A percentile compares a stretch with the other conserved stretches of the same genome.
phyloP scores from a whole-genome alignment of 2,797 vertebrate genomes.

The Sphaeramia orbicularis region DNA sequence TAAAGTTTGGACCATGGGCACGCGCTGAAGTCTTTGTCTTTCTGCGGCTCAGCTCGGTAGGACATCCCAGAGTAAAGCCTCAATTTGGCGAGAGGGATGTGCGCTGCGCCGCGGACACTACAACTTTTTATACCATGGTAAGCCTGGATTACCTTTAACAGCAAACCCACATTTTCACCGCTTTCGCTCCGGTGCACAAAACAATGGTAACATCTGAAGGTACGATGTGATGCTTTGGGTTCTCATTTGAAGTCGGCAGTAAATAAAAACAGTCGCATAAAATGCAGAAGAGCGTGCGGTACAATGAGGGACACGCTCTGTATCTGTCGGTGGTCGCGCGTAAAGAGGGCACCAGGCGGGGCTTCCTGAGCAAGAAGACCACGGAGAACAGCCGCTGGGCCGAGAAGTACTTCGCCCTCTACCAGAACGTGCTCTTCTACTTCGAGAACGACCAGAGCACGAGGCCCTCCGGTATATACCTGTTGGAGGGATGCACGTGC shows the following conservation, averaged over 20 bases:
- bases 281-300: conserved; percentile 95
- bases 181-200: conserved; percentile 22
- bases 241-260: conserved; percentile 28
- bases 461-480: conserved; percentile 92
- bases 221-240: conserved; percentile 35
- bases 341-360: conserved; percentile 91
- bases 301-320: conserved; percentile 94
- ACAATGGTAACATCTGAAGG: not conserved
- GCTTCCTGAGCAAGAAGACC: conserved; percentile 92
- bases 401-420: conserved; percentile 94
- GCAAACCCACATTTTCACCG: conserved; percentile 19
- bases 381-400: conserved; percentile 95
- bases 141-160: conserved; percentile 69
- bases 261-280: conserved; percentile 36
- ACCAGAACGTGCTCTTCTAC: conserved; percentile 96
- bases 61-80: not conserved
- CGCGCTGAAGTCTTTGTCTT: not conserved
- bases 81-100: conserved; percentile 3
- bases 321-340: conserved; percentile 92
- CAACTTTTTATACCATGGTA: conserved; percentile 66
- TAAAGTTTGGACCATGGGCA: conserved; percentile 39
- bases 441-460: conserved; percentile 95
- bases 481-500: conserved; percentile 94
- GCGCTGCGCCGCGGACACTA: conserved; percentile 40
- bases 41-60: not conserved